Percentiles rank a stretch among this genome's conserved stretches.
phyloP scores from a whole-genome alignment of 2,797 vertebrate species.

The Acipenser ruthenus region DNA sequence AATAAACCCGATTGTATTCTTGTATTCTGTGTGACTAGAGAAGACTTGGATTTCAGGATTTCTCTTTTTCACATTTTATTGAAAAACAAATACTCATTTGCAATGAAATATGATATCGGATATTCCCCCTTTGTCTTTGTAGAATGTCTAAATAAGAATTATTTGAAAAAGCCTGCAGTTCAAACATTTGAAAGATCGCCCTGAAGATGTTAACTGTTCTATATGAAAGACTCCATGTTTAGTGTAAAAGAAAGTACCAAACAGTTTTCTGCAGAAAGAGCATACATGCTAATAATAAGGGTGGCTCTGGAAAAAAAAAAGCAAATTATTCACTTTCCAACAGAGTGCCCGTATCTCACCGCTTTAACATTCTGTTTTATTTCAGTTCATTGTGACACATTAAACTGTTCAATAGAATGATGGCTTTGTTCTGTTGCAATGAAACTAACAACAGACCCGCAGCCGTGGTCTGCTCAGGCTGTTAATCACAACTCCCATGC shows the following conservation, averaged over 20 bases:
- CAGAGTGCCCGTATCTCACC: constrained; percentile 63
- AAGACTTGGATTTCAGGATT: no score
- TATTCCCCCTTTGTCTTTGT: no score
- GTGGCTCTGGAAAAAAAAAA: constrained; percentile 45
- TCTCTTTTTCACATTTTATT: no score
- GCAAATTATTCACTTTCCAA: constrained; percentile 64
- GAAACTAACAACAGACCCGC: constrained; percentile 47
- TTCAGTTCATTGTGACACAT: constrained; percentile 54
- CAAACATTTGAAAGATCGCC: no score
- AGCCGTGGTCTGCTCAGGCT: constrained; percentile 25
- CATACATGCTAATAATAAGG: constrained; percentile 46
- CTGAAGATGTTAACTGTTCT: no score
- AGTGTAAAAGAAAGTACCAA: constrained; percentile 41
- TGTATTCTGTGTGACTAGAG: no score
- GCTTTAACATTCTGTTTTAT: constrained; percentile 55
- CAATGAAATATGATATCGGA: no score
- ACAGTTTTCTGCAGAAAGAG: constrained; percentile 57
- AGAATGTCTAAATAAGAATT: no score
- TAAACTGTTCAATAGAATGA: constrained; percentile 60
- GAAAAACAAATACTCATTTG: no score
- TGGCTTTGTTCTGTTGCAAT: constrained; percentile 64
- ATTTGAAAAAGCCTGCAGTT: no score
- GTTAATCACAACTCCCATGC: constrained; percentile 31
- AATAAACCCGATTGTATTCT: no score
- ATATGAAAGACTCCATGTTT: no score